phyloP scores from a whole-genome alignment of 2,113 vertebrate species.

The Rhynchomys soricoides region DNA sequence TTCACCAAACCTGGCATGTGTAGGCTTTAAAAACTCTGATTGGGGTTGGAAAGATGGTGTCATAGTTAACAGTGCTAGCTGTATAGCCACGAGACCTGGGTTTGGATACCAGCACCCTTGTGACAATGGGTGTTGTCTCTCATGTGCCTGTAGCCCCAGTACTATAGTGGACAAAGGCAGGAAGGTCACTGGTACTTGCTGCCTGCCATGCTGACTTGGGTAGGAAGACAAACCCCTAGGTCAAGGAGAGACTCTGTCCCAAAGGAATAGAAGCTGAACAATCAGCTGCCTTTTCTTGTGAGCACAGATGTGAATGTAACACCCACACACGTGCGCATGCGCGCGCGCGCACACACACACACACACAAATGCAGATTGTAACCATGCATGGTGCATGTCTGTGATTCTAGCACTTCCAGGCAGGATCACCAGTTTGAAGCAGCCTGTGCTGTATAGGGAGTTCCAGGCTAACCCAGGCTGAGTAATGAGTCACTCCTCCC shows the following conservation, averaged over 20 bases:
- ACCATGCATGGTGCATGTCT: neutral
- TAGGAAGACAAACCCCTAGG: neutral
- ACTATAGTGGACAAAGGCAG: neutral
- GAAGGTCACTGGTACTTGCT: neutral
- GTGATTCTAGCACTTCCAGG: neutral
- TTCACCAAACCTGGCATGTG: neutral
- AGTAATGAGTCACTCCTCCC: neutral
- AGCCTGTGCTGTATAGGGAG: neutral
- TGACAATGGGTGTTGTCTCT: neutral
- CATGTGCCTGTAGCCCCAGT: neutral
- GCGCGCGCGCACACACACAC: too few relatives aligned
- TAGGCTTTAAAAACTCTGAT: neutral
- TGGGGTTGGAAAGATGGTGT: neutral
- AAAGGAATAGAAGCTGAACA: neutral
- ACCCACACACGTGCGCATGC: too few relatives aligned
- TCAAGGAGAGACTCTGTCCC: neutral
- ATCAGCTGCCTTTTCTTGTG: neutral
- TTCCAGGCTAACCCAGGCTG: neutral
- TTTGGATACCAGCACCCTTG: neutral
- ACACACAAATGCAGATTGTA: neutral
- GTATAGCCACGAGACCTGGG: neutral
- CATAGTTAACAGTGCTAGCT: neutral
- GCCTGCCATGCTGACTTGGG: neutral
- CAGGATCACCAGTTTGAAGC: neutral
- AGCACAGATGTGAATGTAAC: neutral